A percentile compares a stretch with the other conserved stretches of the same genome.
These are phyloP conservation scores for Morone chrysops DNA, from an alignment of 2,113 vertebrate species.

Conservation along the genomic window DNA sequence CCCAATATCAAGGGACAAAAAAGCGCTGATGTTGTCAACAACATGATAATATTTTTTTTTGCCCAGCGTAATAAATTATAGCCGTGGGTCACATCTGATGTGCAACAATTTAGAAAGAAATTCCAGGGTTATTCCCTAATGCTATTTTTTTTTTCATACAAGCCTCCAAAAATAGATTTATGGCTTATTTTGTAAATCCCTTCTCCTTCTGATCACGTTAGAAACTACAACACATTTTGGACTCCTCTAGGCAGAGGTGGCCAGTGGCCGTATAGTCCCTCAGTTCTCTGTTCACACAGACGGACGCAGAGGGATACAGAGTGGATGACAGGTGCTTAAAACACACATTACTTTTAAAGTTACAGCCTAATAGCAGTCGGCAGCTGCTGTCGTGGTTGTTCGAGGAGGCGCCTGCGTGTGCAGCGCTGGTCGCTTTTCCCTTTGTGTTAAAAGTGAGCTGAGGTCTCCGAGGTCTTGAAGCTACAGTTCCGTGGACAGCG, in stretches of 20 bases:
- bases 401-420: conserved; percentile 58
- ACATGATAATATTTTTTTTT: not conserved
- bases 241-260: conserved; percentile 21
- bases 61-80: not conserved
- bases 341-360: conserved; percentile 73
- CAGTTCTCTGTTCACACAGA: conserved; percentile 25
- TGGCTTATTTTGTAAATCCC: not conserved
- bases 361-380: conserved; percentile 64
- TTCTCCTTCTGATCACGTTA: conserved; percentile 25
- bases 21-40: conserved; percentile 23
- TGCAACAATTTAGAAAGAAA: conserved; percentile 9
- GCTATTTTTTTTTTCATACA: conserved; percentile 36
- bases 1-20: conserved; percentile 9
- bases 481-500: conserved; percentile 98
- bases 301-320: conserved; percentile 53
- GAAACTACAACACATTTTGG: not conserved
- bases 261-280: conserved; percentile 6
- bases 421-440: conserved; percentile 57
- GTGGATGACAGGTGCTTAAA: conserved; percentile 73
- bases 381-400: conserved; percentile 64
- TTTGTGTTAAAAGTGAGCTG: conserved; percentile 84
- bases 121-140: not conserved
- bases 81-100: conserved; percentile 5
- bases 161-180: conserved; percentile 7
- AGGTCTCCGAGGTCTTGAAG: conserved; percentile 91